Evolutionary conservation across 2,797 vertebrate genomes (phyloP).

Genomic region (Schizothorax lantsangensis): DNA sequence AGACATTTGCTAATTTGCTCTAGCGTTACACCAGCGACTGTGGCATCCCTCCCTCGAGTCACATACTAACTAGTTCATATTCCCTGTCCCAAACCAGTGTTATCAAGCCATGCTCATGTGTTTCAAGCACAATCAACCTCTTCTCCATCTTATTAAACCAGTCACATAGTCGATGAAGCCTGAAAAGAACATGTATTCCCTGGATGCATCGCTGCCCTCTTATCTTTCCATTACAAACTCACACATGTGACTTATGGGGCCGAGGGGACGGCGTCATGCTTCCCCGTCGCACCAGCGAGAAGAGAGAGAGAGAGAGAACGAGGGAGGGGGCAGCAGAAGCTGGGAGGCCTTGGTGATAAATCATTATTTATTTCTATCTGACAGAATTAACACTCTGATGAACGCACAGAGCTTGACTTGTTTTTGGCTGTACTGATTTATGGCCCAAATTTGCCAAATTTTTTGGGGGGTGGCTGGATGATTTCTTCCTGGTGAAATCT

Average conservation of each 20-base stretch:
- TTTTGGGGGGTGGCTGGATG: slow-evolving; percentile 10
- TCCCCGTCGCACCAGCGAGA: slow-evolving; percentile 63
- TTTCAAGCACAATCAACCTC: slow-evolving; percentile 61
- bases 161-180: slow-evolving; percentile 79
- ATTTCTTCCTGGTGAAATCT: slow-evolving; percentile 20
- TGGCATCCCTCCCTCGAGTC: slow-evolving; percentile 22
- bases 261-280: slow-evolving; percentile 63
- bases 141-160: slow-evolving; percentile 75
- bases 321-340: slow-evolving; percentile 42
- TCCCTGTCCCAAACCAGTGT: slow-evolving; percentile 60
- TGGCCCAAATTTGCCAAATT: slow-evolving; percentile 30
- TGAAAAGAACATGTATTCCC: slow-evolving; percentile 76
- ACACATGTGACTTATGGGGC: slow-evolving; percentile 64
- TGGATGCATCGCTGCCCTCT: slow-evolving; percentile 67
- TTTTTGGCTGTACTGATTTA: slow-evolving; percentile 47
- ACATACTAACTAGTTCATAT: slow-evolving; percentile 44
- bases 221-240: slow-evolving; percentile 66
- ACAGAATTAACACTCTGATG: slow-evolving; percentile 73
- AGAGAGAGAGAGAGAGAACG: not conserved
- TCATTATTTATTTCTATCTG: slow-evolving; percentile 79
- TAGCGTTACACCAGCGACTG: slow-evolving; percentile 37
- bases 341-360: slow-evolving; percentile 68
- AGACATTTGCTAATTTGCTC: slow-evolving; percentile 65
- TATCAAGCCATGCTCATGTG: slow-evolving; percentile 58
- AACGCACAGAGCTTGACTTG: slow-evolving; percentile 38